phyloP scores from a whole-genome alignment of 92 coral and sea anemone genomes.

The Zoanthus sociatus region DNA sequence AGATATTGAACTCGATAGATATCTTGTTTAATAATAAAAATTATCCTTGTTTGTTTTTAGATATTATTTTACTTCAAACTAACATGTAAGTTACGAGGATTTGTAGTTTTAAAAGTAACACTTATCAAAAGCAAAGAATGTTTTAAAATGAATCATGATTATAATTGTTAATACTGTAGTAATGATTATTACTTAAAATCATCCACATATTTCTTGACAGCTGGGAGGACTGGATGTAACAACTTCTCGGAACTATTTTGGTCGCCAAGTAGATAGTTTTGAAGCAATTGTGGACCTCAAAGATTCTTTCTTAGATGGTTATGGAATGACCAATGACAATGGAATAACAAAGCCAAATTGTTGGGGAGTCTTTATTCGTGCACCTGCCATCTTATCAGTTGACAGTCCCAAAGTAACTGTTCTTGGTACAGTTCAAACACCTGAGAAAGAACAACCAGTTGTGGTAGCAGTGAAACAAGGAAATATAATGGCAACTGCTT shows the following conservation, averaged over 20 bases:
- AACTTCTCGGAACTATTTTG: constrained; percentile 96
- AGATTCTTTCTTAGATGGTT: constrained; percentile 51
- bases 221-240: constrained; percentile 92
- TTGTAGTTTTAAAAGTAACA: no score
- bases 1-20: no score
- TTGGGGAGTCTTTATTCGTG: constrained; percentile 94
- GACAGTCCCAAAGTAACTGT: constrained; percentile 81
- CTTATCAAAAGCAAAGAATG: no score
- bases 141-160: no score
- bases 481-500: constrained; percentile 90
- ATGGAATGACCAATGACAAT: neutral
- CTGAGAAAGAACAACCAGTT: constrained; percentile 76
- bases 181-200: no score
- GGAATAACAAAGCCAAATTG: constrained; percentile 34
- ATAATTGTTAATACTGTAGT: no score
- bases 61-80: no score
- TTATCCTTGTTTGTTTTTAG: no score
- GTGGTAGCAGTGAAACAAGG: constrained; percentile 91
- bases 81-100: no score
- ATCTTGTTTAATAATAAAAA: no score
- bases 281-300: constrained; percentile 79
- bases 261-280: constrained; percentile 95
- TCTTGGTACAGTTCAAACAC: constrained; percentile 78
- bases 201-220: constrained; percentile 43
- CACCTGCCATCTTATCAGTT: constrained; percentile 91